Percentiles rank a stretch among this genome's conserved stretches.
Evolutionary conservation across 2,113 vertebrate genomes (phyloP).

Genomic region (Cyprinus carpio): DNA sequence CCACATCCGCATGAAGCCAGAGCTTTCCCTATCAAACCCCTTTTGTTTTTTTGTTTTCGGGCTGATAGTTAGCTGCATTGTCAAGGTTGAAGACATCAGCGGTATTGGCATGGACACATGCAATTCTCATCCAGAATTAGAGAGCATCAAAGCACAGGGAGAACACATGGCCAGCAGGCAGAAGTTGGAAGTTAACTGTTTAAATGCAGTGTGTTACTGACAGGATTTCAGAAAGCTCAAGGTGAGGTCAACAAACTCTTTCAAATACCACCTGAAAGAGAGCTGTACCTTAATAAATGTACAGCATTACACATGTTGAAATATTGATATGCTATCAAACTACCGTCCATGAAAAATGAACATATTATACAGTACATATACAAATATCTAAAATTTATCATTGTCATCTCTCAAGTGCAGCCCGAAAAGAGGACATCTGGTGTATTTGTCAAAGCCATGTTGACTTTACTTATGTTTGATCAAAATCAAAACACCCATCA

Average conservation of each 20-base stretch:
- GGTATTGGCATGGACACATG: constrained; percentile 7
- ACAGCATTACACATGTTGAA: background rate
- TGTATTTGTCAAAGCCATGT: constrained; percentile 17
- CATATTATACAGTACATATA: background rate
- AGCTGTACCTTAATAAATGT: background rate
- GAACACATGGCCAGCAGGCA: constrained; percentile 6
- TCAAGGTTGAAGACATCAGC: constrained; percentile 24
- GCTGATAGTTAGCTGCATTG: constrained; percentile 13
- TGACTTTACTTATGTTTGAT: background rate
- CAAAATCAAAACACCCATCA: background rate
- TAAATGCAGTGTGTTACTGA: constrained; percentile 31
- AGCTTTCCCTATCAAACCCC: too few species aligned
- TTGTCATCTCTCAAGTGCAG: background rate
- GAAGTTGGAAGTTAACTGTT: background rate
- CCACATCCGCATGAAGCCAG: too few species aligned
- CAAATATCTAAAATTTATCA: background rate
- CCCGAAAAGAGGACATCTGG: constrained; percentile 14
- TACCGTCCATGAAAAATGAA: background rate
- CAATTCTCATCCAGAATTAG: constrained; percentile 15
- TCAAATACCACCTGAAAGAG: background rate
- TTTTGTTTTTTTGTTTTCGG: too few species aligned
- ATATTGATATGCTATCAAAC: background rate
- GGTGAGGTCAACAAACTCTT: background rate
- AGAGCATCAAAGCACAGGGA: background rate
- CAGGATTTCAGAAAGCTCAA: background rate